Percentiles rank a stretch among this genome's conserved stretches.
phyloP scores from a whole-genome alignment of 2,113 vertebrate species.

The Pseudopipra pipra region DNA sequence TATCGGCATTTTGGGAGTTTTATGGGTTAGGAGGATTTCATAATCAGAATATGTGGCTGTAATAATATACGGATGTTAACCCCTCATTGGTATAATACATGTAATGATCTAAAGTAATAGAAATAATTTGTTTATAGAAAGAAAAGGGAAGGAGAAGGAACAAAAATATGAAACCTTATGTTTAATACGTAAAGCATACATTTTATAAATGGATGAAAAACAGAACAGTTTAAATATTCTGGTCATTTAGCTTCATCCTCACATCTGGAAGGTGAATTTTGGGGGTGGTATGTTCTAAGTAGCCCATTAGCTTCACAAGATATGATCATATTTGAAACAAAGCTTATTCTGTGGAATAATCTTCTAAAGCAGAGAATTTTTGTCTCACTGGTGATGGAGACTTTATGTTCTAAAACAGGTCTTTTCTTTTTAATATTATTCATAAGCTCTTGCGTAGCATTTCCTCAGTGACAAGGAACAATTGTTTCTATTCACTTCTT shows the following conservation, averaged over 20 bases:
- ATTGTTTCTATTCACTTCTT: neutral
- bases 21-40: neutral
- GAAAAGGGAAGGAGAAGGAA: neutral
- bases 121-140: neutral
- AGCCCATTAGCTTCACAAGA: neutral
- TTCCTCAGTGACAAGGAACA: neutral
- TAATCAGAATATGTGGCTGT: neutral
- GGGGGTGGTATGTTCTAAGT: neutral
- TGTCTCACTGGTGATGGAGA: neutral
- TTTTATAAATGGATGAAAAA: neutral
- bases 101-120: neutral
- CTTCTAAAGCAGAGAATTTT: neutral
- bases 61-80: neutral
- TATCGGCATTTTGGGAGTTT: neutral
- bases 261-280: neutral
- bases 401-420: neutral
- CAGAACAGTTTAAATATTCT: neutral
- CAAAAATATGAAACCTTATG: neutral
- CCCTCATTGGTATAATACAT: neutral
- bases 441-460: neutral
- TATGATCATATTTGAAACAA: neutral
- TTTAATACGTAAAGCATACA: neutral
- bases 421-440: neutral
- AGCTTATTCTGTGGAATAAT: neutral
- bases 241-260: neutral